Conservation (phyloP, 2,797 vertebrate genomes). For the Tolypeutes matacus region DNA sequence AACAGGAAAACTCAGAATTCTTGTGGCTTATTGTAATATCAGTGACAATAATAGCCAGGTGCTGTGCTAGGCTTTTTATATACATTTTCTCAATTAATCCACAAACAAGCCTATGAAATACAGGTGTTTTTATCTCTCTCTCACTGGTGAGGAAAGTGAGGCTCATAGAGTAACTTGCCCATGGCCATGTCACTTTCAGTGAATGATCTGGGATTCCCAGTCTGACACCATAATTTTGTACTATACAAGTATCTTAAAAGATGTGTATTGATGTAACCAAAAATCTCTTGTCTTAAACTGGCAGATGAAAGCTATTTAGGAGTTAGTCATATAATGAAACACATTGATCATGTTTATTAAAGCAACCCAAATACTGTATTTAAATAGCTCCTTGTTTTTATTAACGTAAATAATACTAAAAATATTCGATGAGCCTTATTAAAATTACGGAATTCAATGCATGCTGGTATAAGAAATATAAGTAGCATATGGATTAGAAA, state of each 20-base stretch:
- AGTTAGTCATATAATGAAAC: not conserved
- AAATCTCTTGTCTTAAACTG: not conserved
- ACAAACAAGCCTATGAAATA: not conserved
- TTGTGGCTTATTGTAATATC: not conserved
- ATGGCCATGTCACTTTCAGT: not conserved
- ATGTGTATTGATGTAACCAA: not conserved
- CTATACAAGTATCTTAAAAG: not conserved
- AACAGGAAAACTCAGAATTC: constrained; percentile 40
- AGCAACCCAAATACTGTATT: not conserved
- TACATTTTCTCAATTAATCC: not conserved
- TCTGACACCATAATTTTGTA: not conserved
- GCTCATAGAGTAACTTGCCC: not conserved
- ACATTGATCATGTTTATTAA: not conserved
- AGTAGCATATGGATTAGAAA: not conserved
- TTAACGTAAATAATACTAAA: not conserved
- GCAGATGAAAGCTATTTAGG: not conserved
- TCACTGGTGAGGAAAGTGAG: not conserved
- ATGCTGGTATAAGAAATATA: not conserved
- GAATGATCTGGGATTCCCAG: not conserved
- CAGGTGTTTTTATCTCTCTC: constrained; percentile 9
- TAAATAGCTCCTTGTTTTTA: not conserved
- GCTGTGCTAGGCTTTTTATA: not conserved
- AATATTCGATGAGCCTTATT: not conserved
- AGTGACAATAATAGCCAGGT: not conserved
- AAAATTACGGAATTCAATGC: not conserved